Evolutionary conservation across 2,888 invertebrate species (phyloP).

Genomic region (Arctia plantaginis): DNA sequence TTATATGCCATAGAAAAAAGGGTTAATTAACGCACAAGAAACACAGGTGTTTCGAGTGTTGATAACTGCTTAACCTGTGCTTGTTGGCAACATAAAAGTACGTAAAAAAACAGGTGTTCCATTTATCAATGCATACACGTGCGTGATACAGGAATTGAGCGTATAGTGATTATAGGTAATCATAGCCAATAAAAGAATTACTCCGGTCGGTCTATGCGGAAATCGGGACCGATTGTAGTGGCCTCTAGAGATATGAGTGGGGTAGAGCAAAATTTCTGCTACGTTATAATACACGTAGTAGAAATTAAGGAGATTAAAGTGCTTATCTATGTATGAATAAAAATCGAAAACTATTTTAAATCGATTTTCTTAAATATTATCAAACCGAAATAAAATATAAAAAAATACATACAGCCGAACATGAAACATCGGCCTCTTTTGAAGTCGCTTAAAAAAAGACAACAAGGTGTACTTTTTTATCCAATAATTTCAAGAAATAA

Average conservation of each 20-base stretch:
- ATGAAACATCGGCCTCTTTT: no score
- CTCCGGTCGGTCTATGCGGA: conserved; percentile 19
- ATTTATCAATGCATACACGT: not conserved
- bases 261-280: not conserved
- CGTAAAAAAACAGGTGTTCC: no score
- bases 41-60: not conserved
- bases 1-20: no score
- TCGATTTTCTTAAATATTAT: no score
- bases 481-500: no score
- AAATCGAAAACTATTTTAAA: no score
- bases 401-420: no score
- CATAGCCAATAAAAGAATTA: conserved; percentile 13
- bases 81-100: not conserved
- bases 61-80: not conserved
- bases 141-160: not conserved
- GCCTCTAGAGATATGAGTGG: not conserved
- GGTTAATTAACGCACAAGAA: no score
- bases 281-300: not conserved
- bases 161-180: conserved; percentile 5
- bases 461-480: no score
- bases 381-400: no score
- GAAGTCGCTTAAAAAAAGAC: no score
- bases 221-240: conserved; percentile 10
- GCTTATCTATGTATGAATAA: not conserved
- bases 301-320: not conserved